phyloP scores from a whole-genome alignment of 2,113 vertebrate genomes.

The Mastomys natalensis region DNA sequence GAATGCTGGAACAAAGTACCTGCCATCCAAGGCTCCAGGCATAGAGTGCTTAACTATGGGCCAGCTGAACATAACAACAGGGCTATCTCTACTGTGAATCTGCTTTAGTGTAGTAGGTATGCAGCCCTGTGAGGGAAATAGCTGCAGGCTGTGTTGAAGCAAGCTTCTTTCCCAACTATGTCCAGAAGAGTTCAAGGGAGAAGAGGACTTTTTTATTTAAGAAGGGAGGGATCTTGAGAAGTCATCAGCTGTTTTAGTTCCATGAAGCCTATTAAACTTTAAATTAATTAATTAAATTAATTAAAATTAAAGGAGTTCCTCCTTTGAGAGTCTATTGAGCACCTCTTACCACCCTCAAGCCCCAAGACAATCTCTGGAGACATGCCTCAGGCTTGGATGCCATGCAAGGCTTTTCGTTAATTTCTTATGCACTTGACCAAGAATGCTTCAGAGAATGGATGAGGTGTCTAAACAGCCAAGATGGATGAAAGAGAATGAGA shows the following conservation, averaged over 20 bases:
- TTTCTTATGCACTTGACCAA: slow-evolving; percentile 47
- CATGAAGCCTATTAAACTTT: not conserved
- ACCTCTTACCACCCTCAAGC: not conserved
- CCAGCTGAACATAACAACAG: not conserved
- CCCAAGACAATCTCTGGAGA: slow-evolving; percentile 23
- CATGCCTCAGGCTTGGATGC: not conserved
- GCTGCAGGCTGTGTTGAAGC: not conserved
- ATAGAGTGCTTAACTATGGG: not conserved
- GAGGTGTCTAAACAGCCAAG: not conserved
- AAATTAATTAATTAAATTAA: no score
- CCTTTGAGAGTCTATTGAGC: not conserved
- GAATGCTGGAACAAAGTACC: not conserved
- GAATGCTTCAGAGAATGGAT: not conserved
- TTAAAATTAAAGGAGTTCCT: no score
- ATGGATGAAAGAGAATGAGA: not conserved
- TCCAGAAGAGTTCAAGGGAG: not conserved
- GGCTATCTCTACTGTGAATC: not conserved
- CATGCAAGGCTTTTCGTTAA: not conserved
- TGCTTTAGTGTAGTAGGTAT: not conserved
- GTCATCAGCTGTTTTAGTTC: not conserved
- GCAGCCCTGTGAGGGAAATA: not conserved
- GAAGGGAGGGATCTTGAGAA: no score
- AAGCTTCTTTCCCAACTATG: not conserved
- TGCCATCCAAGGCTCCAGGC: not conserved
- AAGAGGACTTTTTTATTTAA: not conserved